Conservation (phyloP, 2,888 invertebrate species). For the Agonum fuliginosum region DNA sequence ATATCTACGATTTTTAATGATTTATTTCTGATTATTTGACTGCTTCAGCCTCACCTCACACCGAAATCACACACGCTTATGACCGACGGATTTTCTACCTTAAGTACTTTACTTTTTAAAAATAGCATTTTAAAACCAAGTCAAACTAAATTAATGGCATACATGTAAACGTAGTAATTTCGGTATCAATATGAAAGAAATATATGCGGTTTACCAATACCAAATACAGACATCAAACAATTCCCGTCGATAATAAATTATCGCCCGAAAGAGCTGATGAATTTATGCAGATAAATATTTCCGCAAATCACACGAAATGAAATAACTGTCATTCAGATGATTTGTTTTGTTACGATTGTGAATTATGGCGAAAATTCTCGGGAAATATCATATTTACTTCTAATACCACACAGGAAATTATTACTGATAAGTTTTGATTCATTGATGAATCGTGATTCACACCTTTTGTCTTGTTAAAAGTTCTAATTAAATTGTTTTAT, state of each 20-base stretch:
- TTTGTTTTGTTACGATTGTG: slow-evolving; percentile 7
- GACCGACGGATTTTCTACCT: no score
- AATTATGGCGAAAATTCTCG: neutral
- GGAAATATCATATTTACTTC: no score
- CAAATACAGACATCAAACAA: slow-evolving; percentile 4
- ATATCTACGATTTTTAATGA: no score
- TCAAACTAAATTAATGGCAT: no score
- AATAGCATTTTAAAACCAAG: no score
- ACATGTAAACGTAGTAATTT: no score
- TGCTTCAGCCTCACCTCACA: no score
- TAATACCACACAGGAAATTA: neutral
- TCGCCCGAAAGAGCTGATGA: slow-evolving; percentile 1
- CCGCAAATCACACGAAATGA: slow-evolving; percentile 15
- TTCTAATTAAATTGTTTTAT: slow-evolving; percentile 20
- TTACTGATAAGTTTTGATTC: neutral
- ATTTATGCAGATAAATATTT: slow-evolving; percentile 25
- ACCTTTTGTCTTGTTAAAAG: neutral
- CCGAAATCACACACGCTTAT: no score
- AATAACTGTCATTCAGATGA: slow-evolving; percentile 30
- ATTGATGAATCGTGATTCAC: neutral
- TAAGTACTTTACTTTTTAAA: no score
- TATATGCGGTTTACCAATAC: neutral
- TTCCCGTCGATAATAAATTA: neutral
- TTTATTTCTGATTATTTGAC: no score
- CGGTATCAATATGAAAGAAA: neutral